Evolutionary conservation across 2,888 invertebrate species (phyloP), one percentile per base, ranked within the genome.

Genomic region (Minunthozetes semirufus): DNA sequence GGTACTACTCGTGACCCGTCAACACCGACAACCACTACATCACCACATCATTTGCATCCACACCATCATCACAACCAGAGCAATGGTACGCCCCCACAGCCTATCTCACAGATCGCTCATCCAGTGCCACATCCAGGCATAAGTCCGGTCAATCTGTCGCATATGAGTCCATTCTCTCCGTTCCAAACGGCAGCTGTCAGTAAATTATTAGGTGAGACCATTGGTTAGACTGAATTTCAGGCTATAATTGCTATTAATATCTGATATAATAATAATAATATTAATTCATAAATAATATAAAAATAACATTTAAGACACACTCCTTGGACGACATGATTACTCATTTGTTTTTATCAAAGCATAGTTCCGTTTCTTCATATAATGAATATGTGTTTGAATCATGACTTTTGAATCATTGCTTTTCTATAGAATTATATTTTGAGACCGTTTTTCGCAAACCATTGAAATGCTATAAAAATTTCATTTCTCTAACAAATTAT

Each of bases 161-260:
- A 70, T 70, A 50, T 74, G 68, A 70, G 50, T 70, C 74, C 74
- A 17, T 74, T 74, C 50, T 50, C 70, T 17, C 56, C 63, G 8
- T 75, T 63, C 76, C 86, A 86, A 80, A 93, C 93, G 85, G 93
- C 93, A 81, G 93, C 93, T 81, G 93, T 86, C 80, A 92, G 92
- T 79, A 93, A 93, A 85, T 87, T 93, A 82, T 86, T 93, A 82
- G 93, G 93, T 93, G 85, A 90, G 25, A 11, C 17, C 46, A 25
- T 70, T 13, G 17, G 3, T 66, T 38, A 1, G n/a, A 19, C n/a
- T 17, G 17, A 19, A 66, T 66, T 66, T 33, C 38, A 19, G 8
- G 33, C 33, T 33, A 33, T 66, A 38, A 66, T 66, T 38, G 33
- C 11, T 66, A 66, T 66, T 66, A 66, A 66, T 29, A 19, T n/a